phyloP scores from a whole-genome alignment of 2,888 invertebrate species.

The Leucophenga montana region DNA sequence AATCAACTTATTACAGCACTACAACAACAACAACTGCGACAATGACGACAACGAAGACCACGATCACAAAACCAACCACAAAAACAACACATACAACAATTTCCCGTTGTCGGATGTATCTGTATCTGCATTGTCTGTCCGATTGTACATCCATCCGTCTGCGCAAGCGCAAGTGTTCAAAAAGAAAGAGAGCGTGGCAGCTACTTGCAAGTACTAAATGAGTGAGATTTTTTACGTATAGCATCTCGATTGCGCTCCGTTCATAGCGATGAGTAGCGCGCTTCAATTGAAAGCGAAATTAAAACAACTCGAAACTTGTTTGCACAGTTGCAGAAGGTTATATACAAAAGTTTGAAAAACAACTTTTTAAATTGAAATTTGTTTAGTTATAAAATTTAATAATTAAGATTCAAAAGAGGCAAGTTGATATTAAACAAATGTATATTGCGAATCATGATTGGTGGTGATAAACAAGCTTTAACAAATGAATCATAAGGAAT shows the following conservation, averaged over 20 bases:
- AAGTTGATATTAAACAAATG: too few relatives aligned
- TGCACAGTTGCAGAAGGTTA: neutral
- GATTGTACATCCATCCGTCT: neutral
- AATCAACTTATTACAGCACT: constrained; percentile 68
- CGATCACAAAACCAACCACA: constrained; percentile 26
- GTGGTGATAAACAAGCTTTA: too few relatives aligned
- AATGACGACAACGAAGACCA: constrained; percentile 21
- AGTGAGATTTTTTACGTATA: neutral
- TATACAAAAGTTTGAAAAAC: neutral
- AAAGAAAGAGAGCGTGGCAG: constrained; percentile 5
- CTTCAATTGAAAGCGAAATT: constrained; percentile 36
- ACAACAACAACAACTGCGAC: constrained; percentile 24
- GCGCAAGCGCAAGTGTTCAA: neutral
- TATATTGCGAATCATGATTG: too few relatives aligned
- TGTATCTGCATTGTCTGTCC: constrained; percentile 3
- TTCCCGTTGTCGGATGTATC: constrained; percentile 62
- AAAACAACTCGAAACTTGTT: neutral
- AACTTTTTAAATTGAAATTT: too few relatives aligned
- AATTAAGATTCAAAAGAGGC: too few relatives aligned
- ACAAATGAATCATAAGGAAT: too few relatives aligned
- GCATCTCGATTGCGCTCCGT: constrained; percentile 10
- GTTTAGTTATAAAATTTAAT: too few relatives aligned
- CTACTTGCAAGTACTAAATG: constrained; percentile 20
- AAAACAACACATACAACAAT: constrained; percentile 42
- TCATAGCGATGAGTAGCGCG: neutral